phyloP scores from a whole-genome alignment of 2,888 invertebrate species.

The Tetragnatha montana region DNA sequence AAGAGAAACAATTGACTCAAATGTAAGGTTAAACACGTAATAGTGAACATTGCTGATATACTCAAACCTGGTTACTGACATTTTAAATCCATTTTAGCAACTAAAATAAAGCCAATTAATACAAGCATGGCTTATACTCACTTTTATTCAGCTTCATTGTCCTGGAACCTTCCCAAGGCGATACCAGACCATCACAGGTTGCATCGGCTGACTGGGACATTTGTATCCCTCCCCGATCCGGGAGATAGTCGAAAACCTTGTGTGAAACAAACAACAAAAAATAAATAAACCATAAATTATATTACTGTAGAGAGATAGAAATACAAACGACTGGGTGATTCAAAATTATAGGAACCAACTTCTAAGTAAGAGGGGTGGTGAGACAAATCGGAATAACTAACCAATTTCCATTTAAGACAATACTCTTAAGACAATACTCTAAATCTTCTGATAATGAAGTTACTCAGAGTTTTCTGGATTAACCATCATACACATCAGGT shows the following conservation, averaged over 20 bases:
- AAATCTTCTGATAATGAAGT: too few species aligned
- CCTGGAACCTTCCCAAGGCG: conserved; percentile 89
- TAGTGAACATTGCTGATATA: not conserved
- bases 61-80: not conserved
- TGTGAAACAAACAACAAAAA: conserved; percentile 18
- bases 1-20: not conserved
- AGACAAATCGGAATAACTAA: too few species aligned
- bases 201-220: conserved; percentile 87
- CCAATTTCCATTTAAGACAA: too few species aligned
- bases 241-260: conserved; percentile 72
- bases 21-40: not conserved
- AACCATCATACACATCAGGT: too few species aligned
- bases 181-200: conserved; percentile 93
- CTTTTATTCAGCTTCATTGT: conserved; percentile 89
- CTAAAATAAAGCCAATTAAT: not conserved
- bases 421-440: too few species aligned
- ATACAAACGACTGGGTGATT: too few species aligned
- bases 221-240: conserved; percentile 75
- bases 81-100: not conserved
- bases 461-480: too few species aligned
- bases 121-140: conserved; percentile 74
- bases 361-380: too few species aligned
- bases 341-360: too few species aligned
- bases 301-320: too few species aligned
- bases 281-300: not conserved